Evolutionary conservation across 2,797 vertebrate species (phyloP).

Genomic region (Uromys caudimaculatus): DNA sequence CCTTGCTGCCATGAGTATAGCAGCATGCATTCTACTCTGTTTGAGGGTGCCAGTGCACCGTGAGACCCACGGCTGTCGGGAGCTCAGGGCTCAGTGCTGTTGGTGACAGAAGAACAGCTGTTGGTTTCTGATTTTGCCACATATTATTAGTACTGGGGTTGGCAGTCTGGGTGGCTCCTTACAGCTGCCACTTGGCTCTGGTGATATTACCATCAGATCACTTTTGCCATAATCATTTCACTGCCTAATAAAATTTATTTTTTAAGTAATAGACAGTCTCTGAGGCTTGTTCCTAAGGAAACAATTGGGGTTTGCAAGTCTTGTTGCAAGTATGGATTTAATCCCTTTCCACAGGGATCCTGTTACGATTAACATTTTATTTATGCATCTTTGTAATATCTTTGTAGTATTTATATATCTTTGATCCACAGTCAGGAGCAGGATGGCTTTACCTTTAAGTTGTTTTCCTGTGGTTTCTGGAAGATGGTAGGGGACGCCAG

Average conservation of each 20-base stretch:
- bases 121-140: background rate
- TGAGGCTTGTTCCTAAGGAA: background rate
- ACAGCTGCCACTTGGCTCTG: background rate
- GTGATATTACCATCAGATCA: background rate
- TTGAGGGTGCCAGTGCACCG: background rate
- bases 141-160: rapidly evolving
- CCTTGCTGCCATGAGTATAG: background rate
- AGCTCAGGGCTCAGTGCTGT: background rate
- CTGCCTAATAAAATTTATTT: background rate
- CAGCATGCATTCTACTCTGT: background rate
- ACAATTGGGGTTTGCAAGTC: background rate
- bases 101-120: background rate
- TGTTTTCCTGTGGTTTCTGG: constrained; percentile 15
- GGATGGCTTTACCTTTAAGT: background rate
- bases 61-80: background rate
- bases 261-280: background rate
- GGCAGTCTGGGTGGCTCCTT: background rate
- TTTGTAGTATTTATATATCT: no score
- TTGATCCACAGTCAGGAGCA: background rate
- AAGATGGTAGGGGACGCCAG: constrained; percentile 7
- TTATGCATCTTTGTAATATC: background rate
- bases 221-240: background rate
- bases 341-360: background rate
- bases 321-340: background rate
- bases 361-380: background rate